These are phyloP conservation scores for Drosophila pectinifera DNA, from an alignment of 1,140 invertebrate species.

Conservation along the genomic window DNA sequence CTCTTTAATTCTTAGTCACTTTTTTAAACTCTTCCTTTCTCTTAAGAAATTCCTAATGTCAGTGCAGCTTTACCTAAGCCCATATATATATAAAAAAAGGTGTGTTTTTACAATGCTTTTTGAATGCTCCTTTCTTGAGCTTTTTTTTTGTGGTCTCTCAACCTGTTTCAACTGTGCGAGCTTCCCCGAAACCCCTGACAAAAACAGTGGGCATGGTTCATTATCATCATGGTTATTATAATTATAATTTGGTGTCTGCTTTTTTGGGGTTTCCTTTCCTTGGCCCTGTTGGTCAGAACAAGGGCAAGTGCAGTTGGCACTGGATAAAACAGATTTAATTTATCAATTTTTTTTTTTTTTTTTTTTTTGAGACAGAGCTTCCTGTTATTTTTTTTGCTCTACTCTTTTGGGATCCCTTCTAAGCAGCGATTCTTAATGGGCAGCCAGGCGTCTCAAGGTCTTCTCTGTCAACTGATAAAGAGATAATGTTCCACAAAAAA, in stretches of 20 bases:
- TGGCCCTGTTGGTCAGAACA: slow-evolving; percentile 24
- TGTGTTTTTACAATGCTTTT: slow-evolving; percentile 11
- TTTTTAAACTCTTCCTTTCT: no score
- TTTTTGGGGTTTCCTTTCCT: slow-evolving; percentile 44
- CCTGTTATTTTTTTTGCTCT: slow-evolving; percentile 16
- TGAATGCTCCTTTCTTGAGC: slow-evolving; percentile 36
- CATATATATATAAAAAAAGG: background rate
- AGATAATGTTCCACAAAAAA: slow-evolving; percentile 64
- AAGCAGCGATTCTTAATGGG: slow-evolving; percentile 49
- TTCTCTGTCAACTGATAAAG: slow-evolving; percentile 76
- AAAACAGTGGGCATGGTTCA: slow-evolving; percentile 43
- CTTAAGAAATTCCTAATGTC: background rate
- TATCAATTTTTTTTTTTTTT: slow-evolving; percentile 5
- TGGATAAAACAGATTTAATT: slow-evolving; percentile 36
- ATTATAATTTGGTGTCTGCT: slow-evolving; percentile 44
- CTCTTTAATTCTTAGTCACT: no score
- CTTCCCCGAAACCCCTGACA: slow-evolving; percentile 23
- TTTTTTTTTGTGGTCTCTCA: slow-evolving; percentile 33
- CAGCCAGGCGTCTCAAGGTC: slow-evolving; percentile 65
- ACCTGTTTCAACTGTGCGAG: slow-evolving; percentile 67
- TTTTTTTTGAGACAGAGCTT: slow-evolving; percentile 21
- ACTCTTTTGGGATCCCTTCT: slow-evolving; percentile 30
- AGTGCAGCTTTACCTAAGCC: slow-evolving; percentile 4
- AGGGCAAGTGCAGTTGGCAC: slow-evolving; percentile 44
- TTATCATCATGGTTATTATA: slow-evolving; percentile 49